A percentile compares a stretch with the other conserved stretches of the same genome.
phyloP scores from a whole-genome alignment of 2,797 vertebrate species.

The Sylvilagus floridanus region DNA sequence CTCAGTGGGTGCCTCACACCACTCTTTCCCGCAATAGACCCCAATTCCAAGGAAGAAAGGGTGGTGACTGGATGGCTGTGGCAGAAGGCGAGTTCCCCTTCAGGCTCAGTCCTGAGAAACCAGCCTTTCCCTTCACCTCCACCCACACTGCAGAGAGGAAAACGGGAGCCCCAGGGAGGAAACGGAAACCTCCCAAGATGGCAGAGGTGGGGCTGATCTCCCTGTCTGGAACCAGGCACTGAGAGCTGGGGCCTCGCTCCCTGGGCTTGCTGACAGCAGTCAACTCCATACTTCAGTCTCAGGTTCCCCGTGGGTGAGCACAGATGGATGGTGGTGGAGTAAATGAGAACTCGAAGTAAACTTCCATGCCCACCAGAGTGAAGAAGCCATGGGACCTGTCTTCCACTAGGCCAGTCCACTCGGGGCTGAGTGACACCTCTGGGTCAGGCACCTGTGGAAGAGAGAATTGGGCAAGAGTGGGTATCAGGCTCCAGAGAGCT shows the following conservation, averaged over 20 bases:
- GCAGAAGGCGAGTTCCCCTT: not conserved
- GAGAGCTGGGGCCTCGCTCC: rapidly evolving
- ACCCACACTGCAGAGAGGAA: not conserved
- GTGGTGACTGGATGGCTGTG: rapidly evolving
- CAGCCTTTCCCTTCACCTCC: too few relatives aligned
- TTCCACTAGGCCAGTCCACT: not conserved
- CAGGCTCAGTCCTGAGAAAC: not conserved
- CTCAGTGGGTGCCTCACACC: not conserved
- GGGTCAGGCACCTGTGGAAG: rapidly evolving
- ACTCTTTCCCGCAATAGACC: not conserved
- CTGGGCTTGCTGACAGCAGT: rapidly evolving
- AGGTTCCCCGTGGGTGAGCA: not conserved
- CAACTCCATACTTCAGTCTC: rapidly evolving
- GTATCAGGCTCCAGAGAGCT: not conserved
- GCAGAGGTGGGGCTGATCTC: not conserved
- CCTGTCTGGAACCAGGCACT: rapidly evolving
- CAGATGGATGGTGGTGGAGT: not conserved
- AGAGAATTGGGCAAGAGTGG: rapidly evolving
- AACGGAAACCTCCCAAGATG: not conserved
- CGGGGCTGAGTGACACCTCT: rapidly evolving
- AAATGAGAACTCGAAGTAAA: not conserved
- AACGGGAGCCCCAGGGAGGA: not conserved
- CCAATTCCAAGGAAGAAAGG: not conserved
- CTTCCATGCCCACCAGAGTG: not conserved
- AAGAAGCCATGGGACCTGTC: not conserved